Base-by-base conservation (phyloP, 1,140 invertebrate genomes). In the Musca vetustissima region DNA sequence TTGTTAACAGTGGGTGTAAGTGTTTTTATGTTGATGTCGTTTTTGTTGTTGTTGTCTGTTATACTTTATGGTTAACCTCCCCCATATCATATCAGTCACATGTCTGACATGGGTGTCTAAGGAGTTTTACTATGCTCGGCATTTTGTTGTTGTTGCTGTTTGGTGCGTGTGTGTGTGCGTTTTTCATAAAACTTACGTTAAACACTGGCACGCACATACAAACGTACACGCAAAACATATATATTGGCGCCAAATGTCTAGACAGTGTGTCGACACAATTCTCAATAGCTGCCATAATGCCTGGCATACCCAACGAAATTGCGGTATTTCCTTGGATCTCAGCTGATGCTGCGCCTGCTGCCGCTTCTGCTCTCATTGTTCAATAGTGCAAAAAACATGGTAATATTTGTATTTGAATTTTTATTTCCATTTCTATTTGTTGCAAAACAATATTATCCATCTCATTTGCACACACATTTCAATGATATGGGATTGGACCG, bases 221-320 rank as follows among this genome's bases (percentile, higher is more conserved):
- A 28, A 61, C 19, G 19, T 13, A 61, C 57, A 61, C 43, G 13
- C 47, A 6, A 52, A 50, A 7, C 19, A 57, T 9, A 36, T n/a
- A n/a, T 25, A 24, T 19, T 70, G 69, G 69, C 69, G 64, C 64
- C 69, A 70, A 52, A 24, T 66, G 69, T 70, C 69, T 70, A 70
- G 69, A 70, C 69, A 70, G 49, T 24, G 19, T 67, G 69, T 36
- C 69, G 69, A 52, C 21, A 19, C 17, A 3, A 8, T 17, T 53
- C n/a, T 24, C 25, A 22, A 22, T 61, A 32, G 28, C 57, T 22
- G 6, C 8, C 2, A 24, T 17, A 19, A 55, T 57, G 66, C 28
- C 36, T 43, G 36, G 36, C 36, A 43, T 43, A 43, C 36, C 6
- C 14, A 43, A 36, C 32, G 25, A 64, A 43, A 48, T 48, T 64